These are phyloP conservation scores for Macropis europaea DNA, from an alignment of 2,888 invertebrate genomes.

Conservation along the genomic window DNA sequence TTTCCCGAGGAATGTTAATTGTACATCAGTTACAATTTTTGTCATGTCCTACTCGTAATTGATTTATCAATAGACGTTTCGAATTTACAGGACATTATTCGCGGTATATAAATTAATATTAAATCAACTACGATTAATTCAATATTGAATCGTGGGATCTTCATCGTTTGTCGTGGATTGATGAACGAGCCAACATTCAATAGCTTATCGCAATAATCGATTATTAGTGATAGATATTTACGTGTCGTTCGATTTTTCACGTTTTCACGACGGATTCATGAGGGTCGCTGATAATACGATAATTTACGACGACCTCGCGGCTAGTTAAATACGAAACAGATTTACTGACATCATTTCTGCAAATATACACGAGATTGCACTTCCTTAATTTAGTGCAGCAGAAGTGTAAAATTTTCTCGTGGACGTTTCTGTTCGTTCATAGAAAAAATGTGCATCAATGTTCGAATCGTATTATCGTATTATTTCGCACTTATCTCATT, in stretches of 20 bases:
- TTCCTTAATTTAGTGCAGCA: constrained; percentile 12
- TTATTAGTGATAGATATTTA: background rate
- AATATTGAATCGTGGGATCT: background rate
- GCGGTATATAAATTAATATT: background rate
- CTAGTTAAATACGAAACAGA: constrained; percentile 31
- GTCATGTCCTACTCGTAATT: background rate
- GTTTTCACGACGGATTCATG: constrained; percentile 1
- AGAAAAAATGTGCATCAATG: background rate
- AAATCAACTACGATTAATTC: background rate
- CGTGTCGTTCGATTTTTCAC: background rate
- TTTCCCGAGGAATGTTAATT: background rate
- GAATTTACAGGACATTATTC: background rate
- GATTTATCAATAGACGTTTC: background rate
- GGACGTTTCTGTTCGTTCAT: background rate
- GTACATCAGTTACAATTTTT: background rate
- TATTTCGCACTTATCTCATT: no score
- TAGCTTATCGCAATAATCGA: background rate
- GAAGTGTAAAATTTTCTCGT: background rate
- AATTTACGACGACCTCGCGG: constrained; percentile 28
- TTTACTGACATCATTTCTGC: constrained; percentile 41
- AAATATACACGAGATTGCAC: constrained; percentile 19
- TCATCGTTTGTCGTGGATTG: background rate
- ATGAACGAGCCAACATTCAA: background rate
- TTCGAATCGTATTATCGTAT: no score
- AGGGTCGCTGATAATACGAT: constrained; percentile 26